phyloP scores from a whole-genome alignment of 92 coral and sea anemone species.

The Paragorgia papillata region DNA sequence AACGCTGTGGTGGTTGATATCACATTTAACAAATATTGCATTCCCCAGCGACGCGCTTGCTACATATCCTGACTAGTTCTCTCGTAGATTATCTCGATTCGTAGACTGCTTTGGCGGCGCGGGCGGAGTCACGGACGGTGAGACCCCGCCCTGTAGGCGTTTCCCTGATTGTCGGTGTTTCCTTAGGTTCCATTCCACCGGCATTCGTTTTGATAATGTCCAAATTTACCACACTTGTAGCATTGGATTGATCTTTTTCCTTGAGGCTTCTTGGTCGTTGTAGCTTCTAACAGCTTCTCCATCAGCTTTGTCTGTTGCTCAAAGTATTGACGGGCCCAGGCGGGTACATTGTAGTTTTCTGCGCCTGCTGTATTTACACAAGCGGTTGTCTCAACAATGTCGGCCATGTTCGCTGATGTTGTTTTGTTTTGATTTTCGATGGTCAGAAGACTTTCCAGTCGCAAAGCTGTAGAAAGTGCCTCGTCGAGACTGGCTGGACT shows the following conservation, averaged over 20 bases:
- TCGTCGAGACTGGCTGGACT: constrained; percentile 21
- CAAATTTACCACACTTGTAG: background rate
- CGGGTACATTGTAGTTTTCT: too few species aligned
- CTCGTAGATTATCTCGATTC: too few species aligned
- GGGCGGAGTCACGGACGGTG: background rate
- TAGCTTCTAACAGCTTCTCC: too few species aligned
- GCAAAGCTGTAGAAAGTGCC: constrained; percentile 2
- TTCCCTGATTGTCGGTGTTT: constrained; percentile 10
- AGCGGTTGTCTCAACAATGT: constrained; percentile 38
- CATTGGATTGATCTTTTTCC: background rate
- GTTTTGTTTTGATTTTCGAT: too few species aligned
- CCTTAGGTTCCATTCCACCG: background rate
- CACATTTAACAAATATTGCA: constrained; percentile 7
- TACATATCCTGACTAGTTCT: background rate
- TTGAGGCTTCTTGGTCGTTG: background rate
- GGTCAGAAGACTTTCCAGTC: too few species aligned
- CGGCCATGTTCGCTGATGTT: constrained; percentile 28
- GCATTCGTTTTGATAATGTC: constrained; percentile 5
- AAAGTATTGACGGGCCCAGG: too few species aligned
- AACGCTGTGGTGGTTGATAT: background rate
- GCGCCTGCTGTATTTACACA: constrained; percentile 24
- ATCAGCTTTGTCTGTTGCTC: too few species aligned
- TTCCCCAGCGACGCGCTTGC: constrained; percentile 2
- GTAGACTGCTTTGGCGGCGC: background rate
- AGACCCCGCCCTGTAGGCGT: constrained; percentile 21